Percentiles rank a stretch among this genome's conserved stretches.
Evolutionary conservation across 2,888 invertebrate species (phyloP).

Genomic region (Fragum sueziense): DNA sequence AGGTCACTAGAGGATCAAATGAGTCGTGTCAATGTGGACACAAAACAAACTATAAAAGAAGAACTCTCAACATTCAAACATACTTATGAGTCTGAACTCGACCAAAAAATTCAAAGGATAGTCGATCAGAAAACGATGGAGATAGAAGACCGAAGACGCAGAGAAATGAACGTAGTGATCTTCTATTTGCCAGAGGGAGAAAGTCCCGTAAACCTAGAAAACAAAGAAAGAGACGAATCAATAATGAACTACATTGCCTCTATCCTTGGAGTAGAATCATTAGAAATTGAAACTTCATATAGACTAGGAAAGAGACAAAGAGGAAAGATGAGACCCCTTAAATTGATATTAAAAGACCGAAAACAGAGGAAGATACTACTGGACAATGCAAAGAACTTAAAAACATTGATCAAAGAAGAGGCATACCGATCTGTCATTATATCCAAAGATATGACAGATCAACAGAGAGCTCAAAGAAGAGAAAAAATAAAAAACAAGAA

Average conservation of each 20-base stretch:
- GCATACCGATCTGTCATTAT: background rate
- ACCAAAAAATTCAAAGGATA: background rate
- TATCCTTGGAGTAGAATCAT: background rate
- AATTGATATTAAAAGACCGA: background rate
- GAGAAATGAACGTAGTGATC: background rate
- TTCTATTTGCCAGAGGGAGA: background rate
- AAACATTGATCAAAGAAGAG: background rate
- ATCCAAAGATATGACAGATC: background rate
- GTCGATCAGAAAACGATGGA: background rate
- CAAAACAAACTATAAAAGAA: background rate
- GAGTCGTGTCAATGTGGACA: background rate
- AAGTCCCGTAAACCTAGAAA: background rate
- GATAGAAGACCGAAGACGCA: background rate
- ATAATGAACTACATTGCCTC: background rate
- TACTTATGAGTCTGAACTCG: background rate
- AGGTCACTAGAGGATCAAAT: background rate
- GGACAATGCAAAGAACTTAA: background rate
- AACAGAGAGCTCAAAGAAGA: background rate
- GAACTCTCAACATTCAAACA: background rate
- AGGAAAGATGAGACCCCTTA: background rate
- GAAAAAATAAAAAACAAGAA: too few species aligned
- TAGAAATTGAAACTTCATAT: constrained; percentile 5
- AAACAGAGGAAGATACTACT: constrained; percentile 2
- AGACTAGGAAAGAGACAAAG: constrained; percentile 5
- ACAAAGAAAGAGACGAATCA: background rate